These are phyloP conservation scores for Diorhabda elongata DNA, from an alignment of 1,140 invertebrate species.

Conservation along the genomic window DNA sequence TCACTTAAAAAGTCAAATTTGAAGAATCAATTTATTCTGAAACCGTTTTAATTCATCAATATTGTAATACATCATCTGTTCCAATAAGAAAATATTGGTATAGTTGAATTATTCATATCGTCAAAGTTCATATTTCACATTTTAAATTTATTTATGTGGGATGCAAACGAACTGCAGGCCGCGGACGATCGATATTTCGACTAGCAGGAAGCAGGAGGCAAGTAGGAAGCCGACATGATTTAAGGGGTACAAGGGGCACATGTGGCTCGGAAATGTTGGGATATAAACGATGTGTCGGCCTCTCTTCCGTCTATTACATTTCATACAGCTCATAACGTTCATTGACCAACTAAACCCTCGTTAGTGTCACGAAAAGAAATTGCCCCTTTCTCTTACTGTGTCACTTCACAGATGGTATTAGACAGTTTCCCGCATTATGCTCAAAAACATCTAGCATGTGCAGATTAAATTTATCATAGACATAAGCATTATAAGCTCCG, in stretches of 20 bases:
- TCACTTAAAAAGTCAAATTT: too few relatives aligned
- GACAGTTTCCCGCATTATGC: background rate
- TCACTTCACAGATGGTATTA: slow-evolving; percentile 13
- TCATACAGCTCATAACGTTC: slow-evolving; percentile 30
- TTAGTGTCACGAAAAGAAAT: slow-evolving; percentile 13
- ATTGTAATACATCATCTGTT: too few relatives aligned
- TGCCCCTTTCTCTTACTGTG: slow-evolving; percentile 15
- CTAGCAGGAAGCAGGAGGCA: background rate
- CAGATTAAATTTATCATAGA: too few relatives aligned
- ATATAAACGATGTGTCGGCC: slow-evolving; percentile 33
- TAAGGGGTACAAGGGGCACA: slow-evolving; percentile 23
- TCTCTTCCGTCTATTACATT: slow-evolving; percentile 28
- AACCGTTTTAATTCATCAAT: too few relatives aligned
- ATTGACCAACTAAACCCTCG: slow-evolving; percentile 26
- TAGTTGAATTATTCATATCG: too few relatives aligned
- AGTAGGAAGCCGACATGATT: slow-evolving; percentile 23
- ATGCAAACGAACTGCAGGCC: background rate
- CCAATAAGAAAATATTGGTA: too few relatives aligned
- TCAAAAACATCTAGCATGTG: background rate
- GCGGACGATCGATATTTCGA: background rate
- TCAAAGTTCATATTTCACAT: too few relatives aligned
- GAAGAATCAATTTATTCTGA: too few relatives aligned
- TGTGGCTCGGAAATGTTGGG: slow-evolving; percentile 26
- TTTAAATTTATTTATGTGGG: too few relatives aligned
- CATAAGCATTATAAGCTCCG: too few relatives aligned